phyloP scores from a whole-genome alignment of 2,113 vertebrate species.

The Cnemophilus loriae region DNA sequence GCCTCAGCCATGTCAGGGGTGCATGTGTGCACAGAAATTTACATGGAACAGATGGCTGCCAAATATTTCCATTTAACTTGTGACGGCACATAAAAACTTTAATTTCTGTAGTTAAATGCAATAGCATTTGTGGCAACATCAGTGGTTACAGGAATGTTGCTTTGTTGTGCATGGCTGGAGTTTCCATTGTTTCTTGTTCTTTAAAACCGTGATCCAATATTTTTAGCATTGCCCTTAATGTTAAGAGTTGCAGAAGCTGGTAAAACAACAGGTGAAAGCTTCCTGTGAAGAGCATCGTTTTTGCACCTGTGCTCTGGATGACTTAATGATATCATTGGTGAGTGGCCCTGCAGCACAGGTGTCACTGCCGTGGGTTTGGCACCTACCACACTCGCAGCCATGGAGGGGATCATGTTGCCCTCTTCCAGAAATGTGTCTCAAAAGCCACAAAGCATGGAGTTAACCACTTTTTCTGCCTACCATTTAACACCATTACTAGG shows the following conservation, averaged over 20 bases:
- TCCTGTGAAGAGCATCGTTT: neutral
- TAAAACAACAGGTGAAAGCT: neutral
- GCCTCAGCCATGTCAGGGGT: neutral
- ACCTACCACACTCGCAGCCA: neutral
- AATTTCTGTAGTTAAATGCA: neutral
- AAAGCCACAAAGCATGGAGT: neutral
- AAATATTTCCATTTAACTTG: neutral
- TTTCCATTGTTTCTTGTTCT: neutral
- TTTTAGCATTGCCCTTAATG: neutral
- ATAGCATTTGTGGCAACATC: neutral
- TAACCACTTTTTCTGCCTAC: neutral
- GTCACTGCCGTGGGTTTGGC: fast-evolving
- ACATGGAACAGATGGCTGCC: neutral
- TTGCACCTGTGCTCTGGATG: neutral
- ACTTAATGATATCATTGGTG: neutral
- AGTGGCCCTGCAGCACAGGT: neutral
- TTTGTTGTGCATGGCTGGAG: fast-evolving
- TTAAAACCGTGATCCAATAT: neutral
- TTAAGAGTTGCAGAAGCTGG: neutral
- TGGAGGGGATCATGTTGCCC: fast-evolving
- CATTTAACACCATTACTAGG: neutral
- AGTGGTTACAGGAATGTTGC: neutral
- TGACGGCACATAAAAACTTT: neutral
- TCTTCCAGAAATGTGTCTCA: neutral
- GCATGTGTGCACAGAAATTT: neutral